These are phyloP conservation scores for Odontocerum albicorne DNA, from an alignment of 2,888 invertebrate genomes.

Conservation along the genomic window DNA sequence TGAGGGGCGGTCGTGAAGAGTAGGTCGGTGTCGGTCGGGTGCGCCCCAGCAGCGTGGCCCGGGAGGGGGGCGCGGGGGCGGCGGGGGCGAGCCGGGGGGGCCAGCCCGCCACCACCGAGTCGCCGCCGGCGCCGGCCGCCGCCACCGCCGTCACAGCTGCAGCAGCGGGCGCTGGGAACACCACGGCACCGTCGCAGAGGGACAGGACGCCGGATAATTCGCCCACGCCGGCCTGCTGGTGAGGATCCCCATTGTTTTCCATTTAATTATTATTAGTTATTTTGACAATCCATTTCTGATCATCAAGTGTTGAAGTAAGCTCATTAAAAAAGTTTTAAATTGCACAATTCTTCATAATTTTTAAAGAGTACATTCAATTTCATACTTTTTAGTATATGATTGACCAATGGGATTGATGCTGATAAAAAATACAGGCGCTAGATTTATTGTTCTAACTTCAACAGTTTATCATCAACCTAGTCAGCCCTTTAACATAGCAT, in stretches of 20 bases:
- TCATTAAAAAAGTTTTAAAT: neutral
- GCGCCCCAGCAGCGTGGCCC: slow-evolving; percentile 19
- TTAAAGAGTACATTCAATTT: no score
- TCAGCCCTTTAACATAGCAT: no score
- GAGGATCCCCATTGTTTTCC: no score
- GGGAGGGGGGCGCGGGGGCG: slow-evolving; percentile 39
- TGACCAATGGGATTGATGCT: no score
- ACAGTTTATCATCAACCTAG: no score
- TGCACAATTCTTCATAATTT: neutral
- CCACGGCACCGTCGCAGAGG: slow-evolving; percentile 36
- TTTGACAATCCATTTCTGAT: neutral
- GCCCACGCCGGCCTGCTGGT: slow-evolving; percentile 35
- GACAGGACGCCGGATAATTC: slow-evolving; percentile 33
- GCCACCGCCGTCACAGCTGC: slow-evolving; percentile 34
- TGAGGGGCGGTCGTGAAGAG: no score
- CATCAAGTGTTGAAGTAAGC: neutral
- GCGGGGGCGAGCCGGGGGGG: slow-evolving; percentile 38
- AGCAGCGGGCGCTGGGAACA: slow-evolving; percentile 36
- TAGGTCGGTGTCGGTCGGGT: no score
- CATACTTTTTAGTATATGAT: no score
- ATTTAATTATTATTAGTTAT: no score
- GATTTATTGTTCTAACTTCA: no score
- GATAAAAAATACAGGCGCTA: no score
- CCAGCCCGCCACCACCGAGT: slow-evolving; percentile 30
- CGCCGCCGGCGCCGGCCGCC: slow-evolving; percentile 39